A percentile compares a stretch with the other conserved stretches of the same genome.
phyloP scores from a whole-genome alignment of 2,888 invertebrate genomes.

The Anagyrus pseudococci region DNA sequence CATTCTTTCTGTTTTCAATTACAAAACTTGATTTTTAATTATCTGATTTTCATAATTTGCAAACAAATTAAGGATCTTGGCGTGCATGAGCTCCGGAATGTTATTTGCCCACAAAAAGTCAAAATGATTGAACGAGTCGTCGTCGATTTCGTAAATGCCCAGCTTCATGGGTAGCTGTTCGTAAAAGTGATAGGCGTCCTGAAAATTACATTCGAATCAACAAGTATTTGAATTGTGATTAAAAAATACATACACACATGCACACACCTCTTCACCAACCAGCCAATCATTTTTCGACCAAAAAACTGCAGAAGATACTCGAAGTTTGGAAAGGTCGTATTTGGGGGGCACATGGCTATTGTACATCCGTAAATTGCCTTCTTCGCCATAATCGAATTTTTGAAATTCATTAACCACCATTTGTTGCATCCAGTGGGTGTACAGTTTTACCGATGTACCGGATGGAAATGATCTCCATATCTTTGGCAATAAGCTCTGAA shows the following conservation, averaged over 20 bases:
- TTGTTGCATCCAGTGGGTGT: constrained; percentile 74
- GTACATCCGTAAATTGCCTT: constrained; percentile 68
- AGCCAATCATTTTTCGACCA: constrained; percentile 77
- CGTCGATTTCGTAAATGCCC: background rate
- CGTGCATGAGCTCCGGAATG: background rate
- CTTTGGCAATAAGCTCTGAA: constrained; percentile 66
- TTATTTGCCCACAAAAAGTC: constrained; percentile 13
- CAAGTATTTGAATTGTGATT: background rate
- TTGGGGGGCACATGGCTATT: constrained; percentile 68
- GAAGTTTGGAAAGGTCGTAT: constrained; percentile 69
- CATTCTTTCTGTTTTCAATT: too few relatives aligned
- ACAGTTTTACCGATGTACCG: constrained; percentile 75
- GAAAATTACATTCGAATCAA: background rate
- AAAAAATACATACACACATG: background rate
- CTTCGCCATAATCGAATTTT: constrained; percentile 73
- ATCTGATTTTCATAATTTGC: background rate
- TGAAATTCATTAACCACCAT: constrained; percentile 69
- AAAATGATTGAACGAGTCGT: constrained; percentile 6
- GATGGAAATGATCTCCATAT: constrained; percentile 75
- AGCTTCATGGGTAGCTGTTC: background rate
- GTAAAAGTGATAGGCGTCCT: constrained; percentile 7
- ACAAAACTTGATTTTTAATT: background rate
- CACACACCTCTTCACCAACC: constrained; percentile 65
- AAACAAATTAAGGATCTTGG: background rate
- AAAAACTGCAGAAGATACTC: constrained; percentile 70